phyloP scores from a whole-genome alignment of 2,888 invertebrate genomes.

The Flabesymbios commensalis region DNA sequence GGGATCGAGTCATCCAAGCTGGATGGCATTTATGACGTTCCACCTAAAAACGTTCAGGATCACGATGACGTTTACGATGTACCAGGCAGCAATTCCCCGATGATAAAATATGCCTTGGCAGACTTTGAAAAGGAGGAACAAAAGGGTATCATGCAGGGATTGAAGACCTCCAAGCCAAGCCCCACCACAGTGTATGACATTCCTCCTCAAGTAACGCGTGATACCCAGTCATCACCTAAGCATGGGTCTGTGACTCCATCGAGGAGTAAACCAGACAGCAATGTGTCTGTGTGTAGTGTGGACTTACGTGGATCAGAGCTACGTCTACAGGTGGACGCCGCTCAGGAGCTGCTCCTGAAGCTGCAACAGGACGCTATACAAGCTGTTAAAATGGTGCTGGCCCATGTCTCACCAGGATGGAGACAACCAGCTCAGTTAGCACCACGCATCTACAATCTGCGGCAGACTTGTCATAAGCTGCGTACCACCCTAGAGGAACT shows the following conservation, averaged over 20 bases:
- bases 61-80: too few relatives aligned
- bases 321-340: conserved; percentile 76
- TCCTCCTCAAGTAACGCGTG: conserved; percentile 60
- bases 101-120: too few relatives aligned
- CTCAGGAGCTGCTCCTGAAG: conserved; percentile 75
- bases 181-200: conserved; percentile 51
- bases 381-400: conserved; percentile 77
- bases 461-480: conserved; percentile 77
- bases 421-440: conserved; percentile 79
- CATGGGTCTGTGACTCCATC: too few relatives aligned
- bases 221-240: too few relatives aligned
- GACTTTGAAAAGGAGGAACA: too few relatives aligned
- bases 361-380: conserved; percentile 80
- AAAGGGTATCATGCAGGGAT: too few relatives aligned
- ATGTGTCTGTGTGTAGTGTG: neutral
- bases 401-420: conserved; percentile 76
- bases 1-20: too few relatives aligned
- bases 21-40: too few relatives aligned
- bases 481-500: conserved; percentile 83
- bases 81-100: too few relatives aligned
- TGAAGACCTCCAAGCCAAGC: neutral
- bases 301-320: conserved; percentile 57
- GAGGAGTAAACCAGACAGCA: too few relatives aligned
- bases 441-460: conserved; percentile 79
- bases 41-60: too few relatives aligned